These are phyloP conservation scores for Meteorus cinctellus DNA, from an alignment of 2,888 invertebrate species.

Conservation along the genomic window DNA sequence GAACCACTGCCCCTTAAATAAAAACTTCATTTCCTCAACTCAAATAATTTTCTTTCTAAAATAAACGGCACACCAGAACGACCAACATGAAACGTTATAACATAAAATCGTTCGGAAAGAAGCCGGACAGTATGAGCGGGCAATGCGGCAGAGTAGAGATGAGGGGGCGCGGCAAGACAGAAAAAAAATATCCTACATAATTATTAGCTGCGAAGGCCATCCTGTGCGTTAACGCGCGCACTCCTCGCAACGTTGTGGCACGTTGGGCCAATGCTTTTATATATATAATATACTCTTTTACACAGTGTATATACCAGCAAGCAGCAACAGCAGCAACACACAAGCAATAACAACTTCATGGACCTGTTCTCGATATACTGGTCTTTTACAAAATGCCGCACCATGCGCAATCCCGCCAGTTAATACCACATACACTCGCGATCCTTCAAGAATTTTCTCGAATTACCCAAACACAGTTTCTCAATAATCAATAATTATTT, in stretches of 20 bases:
- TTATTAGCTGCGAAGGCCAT: constrained; percentile 69
- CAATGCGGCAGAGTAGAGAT: constrained; percentile 38
- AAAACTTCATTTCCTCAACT: no score
- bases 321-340: constrained; percentile 29
- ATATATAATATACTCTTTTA: constrained; percentile 23
- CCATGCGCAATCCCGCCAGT: constrained; percentile 53
- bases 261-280: constrained; percentile 10
- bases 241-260: neutral
- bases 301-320: neutral
- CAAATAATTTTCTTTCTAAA: no score
- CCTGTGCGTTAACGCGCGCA: constrained; percentile 61
- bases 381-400: constrained; percentile 66
- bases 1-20: no score
- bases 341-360: constrained; percentile 42
- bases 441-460: constrained; percentile 12
- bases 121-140: constrained; percentile 19
- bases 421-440: neutral
- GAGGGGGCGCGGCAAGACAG: constrained; percentile 2
- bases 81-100: neutral
- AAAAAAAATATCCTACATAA: constrained; percentile 65
- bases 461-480: neutral
- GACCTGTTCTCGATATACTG: constrained; percentile 67
- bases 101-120: constrained; percentile 11
- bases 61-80: neutral
- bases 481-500: constrained; percentile 8